phyloP scores from a whole-genome alignment of 92 coral and sea anemone species.

The Parazoanthus atlanticus region DNA sequence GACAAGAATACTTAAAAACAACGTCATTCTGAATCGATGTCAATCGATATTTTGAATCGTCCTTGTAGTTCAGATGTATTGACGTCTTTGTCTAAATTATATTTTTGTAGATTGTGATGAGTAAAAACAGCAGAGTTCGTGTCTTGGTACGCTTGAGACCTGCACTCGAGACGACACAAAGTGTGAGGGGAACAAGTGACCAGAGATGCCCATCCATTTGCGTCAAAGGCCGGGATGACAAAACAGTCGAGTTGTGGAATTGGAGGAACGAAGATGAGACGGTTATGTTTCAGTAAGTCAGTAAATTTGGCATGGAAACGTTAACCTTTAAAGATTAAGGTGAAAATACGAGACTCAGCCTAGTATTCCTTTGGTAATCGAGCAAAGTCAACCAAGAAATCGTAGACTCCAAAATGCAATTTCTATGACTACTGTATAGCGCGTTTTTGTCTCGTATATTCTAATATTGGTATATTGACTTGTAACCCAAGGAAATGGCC shows the following conservation, averaged over 20 bases:
- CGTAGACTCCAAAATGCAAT: too few relatives aligned
- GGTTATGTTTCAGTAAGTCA: background rate
- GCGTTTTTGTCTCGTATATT: background rate
- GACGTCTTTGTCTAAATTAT: background rate
- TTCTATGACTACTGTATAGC: too few relatives aligned
- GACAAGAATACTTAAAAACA: too few relatives aligned
- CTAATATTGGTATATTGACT: background rate
- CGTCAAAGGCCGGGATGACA: background rate
- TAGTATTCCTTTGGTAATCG: background rate
- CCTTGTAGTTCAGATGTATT: too few relatives aligned
- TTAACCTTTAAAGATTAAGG: background rate
- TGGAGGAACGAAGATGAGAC: constrained; percentile 30
- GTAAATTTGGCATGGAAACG: background rate
- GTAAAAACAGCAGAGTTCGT: background rate
- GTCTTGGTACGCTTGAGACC: constrained; percentile 3
- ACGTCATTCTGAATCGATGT: too few relatives aligned
- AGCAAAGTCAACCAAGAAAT: too few relatives aligned
- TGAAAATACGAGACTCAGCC: background rate
- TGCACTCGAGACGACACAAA: background rate
- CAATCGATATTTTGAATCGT: too few relatives aligned
- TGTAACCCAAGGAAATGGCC: too few relatives aligned
- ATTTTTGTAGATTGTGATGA: background rate
- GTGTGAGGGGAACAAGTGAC: background rate
- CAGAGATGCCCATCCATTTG: background rate
- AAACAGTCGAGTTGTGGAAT: background rate